phyloP scores from a whole-genome alignment of 2,888 invertebrate genomes.

The Nyleta sp. region DNA sequence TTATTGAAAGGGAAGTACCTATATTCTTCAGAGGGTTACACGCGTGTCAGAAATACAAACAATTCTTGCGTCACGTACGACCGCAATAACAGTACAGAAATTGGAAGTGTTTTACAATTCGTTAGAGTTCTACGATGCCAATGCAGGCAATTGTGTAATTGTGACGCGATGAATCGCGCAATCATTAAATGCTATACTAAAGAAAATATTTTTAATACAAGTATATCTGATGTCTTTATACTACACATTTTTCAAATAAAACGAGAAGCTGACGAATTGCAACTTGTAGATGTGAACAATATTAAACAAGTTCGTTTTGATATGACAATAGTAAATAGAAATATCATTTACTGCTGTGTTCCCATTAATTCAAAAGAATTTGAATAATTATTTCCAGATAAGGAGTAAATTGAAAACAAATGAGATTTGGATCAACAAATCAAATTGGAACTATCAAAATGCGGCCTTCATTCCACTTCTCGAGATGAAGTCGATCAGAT shows the following conservation, averaged over 20 bases:
- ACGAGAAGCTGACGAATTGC: not conserved
- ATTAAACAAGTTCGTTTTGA: slow-evolving; percentile 2
- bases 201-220: not conserved
- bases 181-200: slow-evolving; percentile 13
- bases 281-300: not conserved
- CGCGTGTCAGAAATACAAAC: slow-evolving; percentile 22
- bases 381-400: slow-evolving; percentile 10
- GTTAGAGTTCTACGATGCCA: slow-evolving; percentile 35
- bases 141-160: slow-evolving; percentile 37
- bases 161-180: slow-evolving; percentile 16
- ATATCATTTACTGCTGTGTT: not conserved
- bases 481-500: too few relatives aligned
- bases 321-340: not conserved
- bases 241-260: not conserved
- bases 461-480: too few relatives aligned
- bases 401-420: too few relatives aligned
- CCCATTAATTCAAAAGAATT: slow-evolving; percentile 22
- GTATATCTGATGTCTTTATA: not conserved
- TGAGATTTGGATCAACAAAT: too few relatives aligned
- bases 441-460: too few relatives aligned
- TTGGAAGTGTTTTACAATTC: slow-evolving; percentile 41
- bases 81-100: slow-evolving; percentile 6
- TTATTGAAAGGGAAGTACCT: slow-evolving; percentile 46
- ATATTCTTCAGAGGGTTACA: slow-evolving; percentile 35
- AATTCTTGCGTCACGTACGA: slow-evolving; percentile 34